Percentiles rank a stretch among this genome's conserved stretches.
Conservation (phyloP, 2,113 vertebrate genomes). For the Baryphthengus martii region DNA sequence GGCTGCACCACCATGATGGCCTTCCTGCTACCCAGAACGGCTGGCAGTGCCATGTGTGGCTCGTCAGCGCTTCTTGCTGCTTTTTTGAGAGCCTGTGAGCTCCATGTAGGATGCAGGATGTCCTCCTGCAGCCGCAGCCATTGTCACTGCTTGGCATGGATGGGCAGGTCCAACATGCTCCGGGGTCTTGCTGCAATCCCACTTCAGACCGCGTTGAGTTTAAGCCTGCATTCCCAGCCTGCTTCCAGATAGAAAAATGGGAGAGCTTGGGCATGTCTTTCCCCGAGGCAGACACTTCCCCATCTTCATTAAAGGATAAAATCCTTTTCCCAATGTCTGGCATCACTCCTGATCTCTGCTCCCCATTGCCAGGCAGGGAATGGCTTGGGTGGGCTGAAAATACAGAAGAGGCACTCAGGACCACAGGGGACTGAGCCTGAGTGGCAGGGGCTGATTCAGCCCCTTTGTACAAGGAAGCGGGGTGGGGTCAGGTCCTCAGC, state of each 20-base stretch:
- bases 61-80: rapidly evolving
- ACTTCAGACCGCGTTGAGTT: neutral
- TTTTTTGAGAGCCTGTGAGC: neutral
- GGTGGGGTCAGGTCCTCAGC: neutral
- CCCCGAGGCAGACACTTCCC: neutral
- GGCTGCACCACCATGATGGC: rapidly evolving
- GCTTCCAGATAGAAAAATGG: neutral
- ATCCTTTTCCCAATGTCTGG: neutral
- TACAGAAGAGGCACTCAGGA: neutral
- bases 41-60: rapidly evolving
- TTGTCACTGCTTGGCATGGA: rapidly evolving
- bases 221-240: neutral
- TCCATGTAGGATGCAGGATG: rapidly evolving
- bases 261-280: neutral
- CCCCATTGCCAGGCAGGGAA: neutral
- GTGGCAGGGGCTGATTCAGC: neutral
- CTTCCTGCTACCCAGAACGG: neutral
- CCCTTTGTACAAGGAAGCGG: rapidly evolving
- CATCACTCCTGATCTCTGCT: neutral
- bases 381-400: neutral
- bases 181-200: neutral
- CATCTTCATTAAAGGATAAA: neutral
- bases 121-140: neutral
- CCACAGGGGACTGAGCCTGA: rapidly evolving
- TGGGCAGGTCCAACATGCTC: neutral